These are phyloP conservation scores for Hepsetus odoe DNA, from an alignment of 2,113 vertebrate species.

Conservation along the genomic window DNA sequence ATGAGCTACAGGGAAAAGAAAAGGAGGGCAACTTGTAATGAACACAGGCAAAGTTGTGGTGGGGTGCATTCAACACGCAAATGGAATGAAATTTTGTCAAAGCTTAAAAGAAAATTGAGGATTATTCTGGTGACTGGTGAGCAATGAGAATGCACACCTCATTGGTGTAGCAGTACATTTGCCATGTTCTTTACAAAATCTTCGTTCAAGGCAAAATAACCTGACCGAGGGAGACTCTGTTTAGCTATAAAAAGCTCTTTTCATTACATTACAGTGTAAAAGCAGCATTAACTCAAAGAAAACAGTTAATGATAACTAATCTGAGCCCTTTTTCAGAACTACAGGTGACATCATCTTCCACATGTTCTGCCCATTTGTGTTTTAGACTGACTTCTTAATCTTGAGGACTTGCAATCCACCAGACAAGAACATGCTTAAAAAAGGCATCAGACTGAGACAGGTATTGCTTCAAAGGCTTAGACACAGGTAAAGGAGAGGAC, in stretches of 20 bases:
- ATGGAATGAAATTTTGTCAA: constrained; percentile 18
- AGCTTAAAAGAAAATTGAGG: not conserved
- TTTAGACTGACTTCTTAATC: not conserved
- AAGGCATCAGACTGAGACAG: constrained; percentile 56
- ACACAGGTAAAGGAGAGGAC: constrained; percentile 31
- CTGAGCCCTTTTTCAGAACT: constrained; percentile 53
- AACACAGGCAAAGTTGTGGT: constrained; percentile 47
- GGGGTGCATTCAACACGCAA: constrained; percentile 51
- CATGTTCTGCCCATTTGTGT: not conserved
- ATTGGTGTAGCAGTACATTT: constrained; percentile 25
- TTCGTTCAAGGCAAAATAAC: constrained; percentile 15
- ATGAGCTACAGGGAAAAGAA: constrained; percentile 39
- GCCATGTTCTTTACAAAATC: constrained; percentile 51
- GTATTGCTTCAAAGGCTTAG: constrained; percentile 25
- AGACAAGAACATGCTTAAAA: constrained; percentile 28
- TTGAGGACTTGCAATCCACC: not conserved
- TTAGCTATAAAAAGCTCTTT: constrained; percentile 36
- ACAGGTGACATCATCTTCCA: not conserved
- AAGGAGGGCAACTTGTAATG: not conserved
- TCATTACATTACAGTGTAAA: constrained; percentile 44
- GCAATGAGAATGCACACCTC: constrained; percentile 19
- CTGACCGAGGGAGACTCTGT: constrained; percentile 33
- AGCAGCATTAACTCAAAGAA: constrained; percentile 37
- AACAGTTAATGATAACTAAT: constrained; percentile 39
- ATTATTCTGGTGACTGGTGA: not conserved